These are phyloP conservation scores for Zele albiditarsus DNA, from an alignment of 2,888 invertebrate species.

Conservation along the genomic window DNA sequence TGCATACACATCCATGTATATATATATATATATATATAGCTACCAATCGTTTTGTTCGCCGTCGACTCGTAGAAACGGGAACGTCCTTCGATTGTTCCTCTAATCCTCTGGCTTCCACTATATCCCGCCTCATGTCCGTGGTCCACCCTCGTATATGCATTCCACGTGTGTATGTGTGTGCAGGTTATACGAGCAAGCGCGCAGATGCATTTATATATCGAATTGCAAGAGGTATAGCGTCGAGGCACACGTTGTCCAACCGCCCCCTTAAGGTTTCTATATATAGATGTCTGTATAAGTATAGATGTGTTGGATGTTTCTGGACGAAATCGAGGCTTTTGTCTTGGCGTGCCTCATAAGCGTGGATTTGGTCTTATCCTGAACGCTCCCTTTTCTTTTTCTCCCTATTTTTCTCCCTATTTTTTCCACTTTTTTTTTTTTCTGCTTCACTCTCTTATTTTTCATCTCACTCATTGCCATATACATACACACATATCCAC, in stretches of 20 bases:
- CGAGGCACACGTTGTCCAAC: background rate
- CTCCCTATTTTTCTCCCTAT: constrained; percentile 31
- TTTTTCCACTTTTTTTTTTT: constrained; percentile 45
- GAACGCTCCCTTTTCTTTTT: constrained; percentile 43
- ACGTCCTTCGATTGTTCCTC: constrained; percentile 61
- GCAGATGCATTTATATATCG: constrained; percentile 58
- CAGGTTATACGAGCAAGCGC: constrained; percentile 45
- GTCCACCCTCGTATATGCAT: constrained; percentile 51
- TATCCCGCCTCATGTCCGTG: constrained; percentile 28
- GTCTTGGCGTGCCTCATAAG: constrained; percentile 70
- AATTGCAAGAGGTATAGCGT: constrained; percentile 58
- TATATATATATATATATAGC: constrained; percentile 18
- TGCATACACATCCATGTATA: background rate
- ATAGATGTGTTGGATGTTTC: constrained; percentile 61
- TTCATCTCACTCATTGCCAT: constrained; percentile 41
- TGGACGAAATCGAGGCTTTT: constrained; percentile 68
- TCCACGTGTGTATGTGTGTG: background rate
- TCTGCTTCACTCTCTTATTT: constrained; percentile 25
- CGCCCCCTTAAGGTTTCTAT: background rate
- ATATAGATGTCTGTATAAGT: background rate
- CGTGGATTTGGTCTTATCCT: constrained; percentile 69
- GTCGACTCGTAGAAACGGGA: constrained; percentile 29
- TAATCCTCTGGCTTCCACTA: constrained; percentile 54
- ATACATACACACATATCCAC: constrained; percentile 50
- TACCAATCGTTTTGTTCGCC: constrained; percentile 46